A percentile compares a stretch with the other conserved stretches of the same genome.
Conservation (phyloP, 2,888 invertebrate species). For the Brassicogethes aeneus region DNA sequence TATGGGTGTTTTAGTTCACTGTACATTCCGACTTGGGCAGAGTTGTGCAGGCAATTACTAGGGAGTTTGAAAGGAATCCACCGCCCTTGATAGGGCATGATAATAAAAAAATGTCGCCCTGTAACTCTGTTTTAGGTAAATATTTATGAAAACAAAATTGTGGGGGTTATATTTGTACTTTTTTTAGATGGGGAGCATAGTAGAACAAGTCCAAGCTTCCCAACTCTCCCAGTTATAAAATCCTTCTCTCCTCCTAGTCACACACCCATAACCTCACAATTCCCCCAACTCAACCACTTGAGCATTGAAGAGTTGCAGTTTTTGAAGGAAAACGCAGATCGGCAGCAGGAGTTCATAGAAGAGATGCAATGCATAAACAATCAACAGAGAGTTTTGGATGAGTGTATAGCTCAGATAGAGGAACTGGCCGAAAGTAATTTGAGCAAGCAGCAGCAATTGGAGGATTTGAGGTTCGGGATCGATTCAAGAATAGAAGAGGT, state of each 20-base stretch:
- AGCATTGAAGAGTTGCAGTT: slow-evolving; percentile 59
- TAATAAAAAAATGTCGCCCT: no score
- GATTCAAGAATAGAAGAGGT: slow-evolving; percentile 58
- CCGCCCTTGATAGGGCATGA: slow-evolving; percentile 41
- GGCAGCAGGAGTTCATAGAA: slow-evolving; percentile 65
- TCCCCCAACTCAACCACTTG: slow-evolving; percentile 45
- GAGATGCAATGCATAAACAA: slow-evolving; percentile 58
- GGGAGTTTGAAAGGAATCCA: slow-evolving; percentile 65
- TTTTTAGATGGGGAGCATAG: slow-evolving; percentile 29
- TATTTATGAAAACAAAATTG: no score
- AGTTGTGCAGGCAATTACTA: slow-evolving; percentile 70
- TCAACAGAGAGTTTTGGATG: slow-evolving; percentile 59
- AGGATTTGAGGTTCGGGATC: slow-evolving; percentile 50
- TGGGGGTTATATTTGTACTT: no score
- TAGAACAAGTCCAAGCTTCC: slow-evolving; percentile 30
- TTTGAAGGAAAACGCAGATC: slow-evolving; percentile 59
- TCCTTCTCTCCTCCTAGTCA: slow-evolving; percentile 31
- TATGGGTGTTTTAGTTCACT: slow-evolving; percentile 54
- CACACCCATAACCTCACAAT: slow-evolving; percentile 20
- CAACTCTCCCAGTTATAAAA: slow-evolving; percentile 15
- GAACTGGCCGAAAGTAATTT: slow-evolving; percentile 60
- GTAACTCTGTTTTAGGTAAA: no score
- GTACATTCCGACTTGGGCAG: slow-evolving; percentile 71
- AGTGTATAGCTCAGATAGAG: slow-evolving; percentile 63
- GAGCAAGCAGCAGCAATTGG: slow-evolving; percentile 51